Percentiles rank a stretch among this genome's conserved stretches.
These are phyloP conservation scores for Clanis bilineata DNA, from an alignment of 2,888 invertebrate species.

Conservation along the genomic window DNA sequence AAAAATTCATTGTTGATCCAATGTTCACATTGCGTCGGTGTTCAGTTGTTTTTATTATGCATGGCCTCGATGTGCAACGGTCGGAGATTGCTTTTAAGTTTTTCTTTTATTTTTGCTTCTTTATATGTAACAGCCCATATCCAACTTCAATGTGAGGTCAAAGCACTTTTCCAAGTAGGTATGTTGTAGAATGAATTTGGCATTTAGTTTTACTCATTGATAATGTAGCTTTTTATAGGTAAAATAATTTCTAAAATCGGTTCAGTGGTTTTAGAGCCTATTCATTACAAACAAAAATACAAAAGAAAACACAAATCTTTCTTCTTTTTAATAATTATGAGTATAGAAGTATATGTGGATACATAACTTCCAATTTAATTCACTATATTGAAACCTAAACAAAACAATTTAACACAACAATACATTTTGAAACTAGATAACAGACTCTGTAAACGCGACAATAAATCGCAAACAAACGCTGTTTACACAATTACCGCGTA, in stretches of 20 bases:
- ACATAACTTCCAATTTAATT: neutral
- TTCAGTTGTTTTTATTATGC: conserved; percentile 1
- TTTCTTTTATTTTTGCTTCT: neutral
- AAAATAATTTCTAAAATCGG: no score
- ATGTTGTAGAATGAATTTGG: no score
- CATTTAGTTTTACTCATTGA: no score
- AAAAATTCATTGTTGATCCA: conserved; percentile 1
- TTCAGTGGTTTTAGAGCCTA: no score
- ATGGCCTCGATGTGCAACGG: neutral
- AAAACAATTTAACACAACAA: neutral
- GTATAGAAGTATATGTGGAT: no score
- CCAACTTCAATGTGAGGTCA: no score
- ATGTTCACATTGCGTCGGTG: neutral
- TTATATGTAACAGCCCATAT: no score
- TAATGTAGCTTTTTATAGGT: no score
- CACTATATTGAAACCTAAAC: neutral
- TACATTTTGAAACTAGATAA: neutral
- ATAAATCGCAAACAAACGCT: neutral
- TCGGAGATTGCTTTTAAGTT: neutral
- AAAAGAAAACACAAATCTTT: no score
- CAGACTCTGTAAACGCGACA: neutral
- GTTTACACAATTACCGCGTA: conserved; percentile 11
- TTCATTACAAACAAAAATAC: no score
- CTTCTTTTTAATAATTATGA: no score
- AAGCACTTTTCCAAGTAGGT: no score